A percentile compares a stretch with the other conserved stretches of the same genome.
Conservation (phyloP, 2,113 vertebrate genomes). For the Peromyscus leucopus region DNA sequence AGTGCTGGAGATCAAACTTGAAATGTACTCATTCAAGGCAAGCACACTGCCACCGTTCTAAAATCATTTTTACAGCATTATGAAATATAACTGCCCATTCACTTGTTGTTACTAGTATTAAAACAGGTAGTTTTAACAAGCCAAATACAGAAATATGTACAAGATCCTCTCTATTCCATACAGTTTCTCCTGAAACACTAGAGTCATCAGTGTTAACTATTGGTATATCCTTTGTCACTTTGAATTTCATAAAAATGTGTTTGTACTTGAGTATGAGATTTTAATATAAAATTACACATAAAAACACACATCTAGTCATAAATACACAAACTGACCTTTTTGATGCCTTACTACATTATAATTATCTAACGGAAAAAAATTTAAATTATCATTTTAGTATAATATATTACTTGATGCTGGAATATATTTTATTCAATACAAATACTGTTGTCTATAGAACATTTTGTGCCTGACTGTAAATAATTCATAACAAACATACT, state of each 20-base stretch:
- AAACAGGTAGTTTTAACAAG: background rate
- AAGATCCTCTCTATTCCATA: background rate
- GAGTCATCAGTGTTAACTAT: background rate
- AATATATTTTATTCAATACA: constrained; percentile 20
- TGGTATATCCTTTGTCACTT: background rate
- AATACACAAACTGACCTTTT: background rate
- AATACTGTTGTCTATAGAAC: constrained; percentile 16
- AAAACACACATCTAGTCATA: background rate
- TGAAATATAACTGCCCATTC: background rate
- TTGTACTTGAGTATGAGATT: background rate
- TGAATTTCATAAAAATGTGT: background rate
- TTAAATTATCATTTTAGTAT: constrained; percentile 40
- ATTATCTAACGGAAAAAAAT: constrained; percentile 28
- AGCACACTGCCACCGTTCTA: background rate
- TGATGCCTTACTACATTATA: background rate
- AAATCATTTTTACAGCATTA: background rate
- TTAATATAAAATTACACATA: background rate
- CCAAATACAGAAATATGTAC: background rate
- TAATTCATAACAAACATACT: constrained; percentile 21
- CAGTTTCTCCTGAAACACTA: background rate
- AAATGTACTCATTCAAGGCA: background rate
- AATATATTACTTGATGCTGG: background rate
- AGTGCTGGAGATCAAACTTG: background rate
- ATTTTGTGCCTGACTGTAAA: background rate
- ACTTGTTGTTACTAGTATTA: background rate